phyloP scores from a whole-genome alignment of 2,888 invertebrate species.

The Microplitis deprimator region DNA sequence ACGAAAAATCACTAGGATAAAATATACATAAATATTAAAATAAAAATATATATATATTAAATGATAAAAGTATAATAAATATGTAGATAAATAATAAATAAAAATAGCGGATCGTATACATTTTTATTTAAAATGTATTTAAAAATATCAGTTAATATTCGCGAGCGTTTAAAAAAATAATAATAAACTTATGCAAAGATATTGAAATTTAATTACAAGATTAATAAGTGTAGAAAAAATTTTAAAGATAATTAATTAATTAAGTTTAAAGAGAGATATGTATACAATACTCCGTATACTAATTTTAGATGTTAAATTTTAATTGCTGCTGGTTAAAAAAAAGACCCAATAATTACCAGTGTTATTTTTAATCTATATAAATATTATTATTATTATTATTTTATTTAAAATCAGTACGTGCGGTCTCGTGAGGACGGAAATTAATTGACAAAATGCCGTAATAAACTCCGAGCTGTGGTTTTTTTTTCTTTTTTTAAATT shows the following conservation, averaged over 20 bases:
- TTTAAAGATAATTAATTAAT: neutral
- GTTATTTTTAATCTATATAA: slow-evolving; percentile 23
- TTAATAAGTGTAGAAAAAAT: neutral
- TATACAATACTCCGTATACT: slow-evolving; percentile 69
- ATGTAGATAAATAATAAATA: neutral
- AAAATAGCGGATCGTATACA: neutral
- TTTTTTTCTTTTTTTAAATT: slow-evolving; percentile 17
- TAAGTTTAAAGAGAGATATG: slow-evolving; percentile 36
- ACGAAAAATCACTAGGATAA: neutral
- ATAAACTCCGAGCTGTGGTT: slow-evolving; percentile 48
- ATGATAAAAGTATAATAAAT: neutral
- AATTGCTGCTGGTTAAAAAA: slow-evolving; percentile 37
- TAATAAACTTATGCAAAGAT: neutral
- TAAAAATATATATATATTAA: too few species aligned
- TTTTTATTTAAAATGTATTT: neutral
- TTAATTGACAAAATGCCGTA: slow-evolving; percentile 24
- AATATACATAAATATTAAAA: neutral
- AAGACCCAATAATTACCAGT: slow-evolving; percentile 42
- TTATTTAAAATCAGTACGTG: neutral
- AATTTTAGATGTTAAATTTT: slow-evolving; percentile 61
- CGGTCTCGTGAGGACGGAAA: slow-evolving; percentile 23
- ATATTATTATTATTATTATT: slow-evolving; percentile 17
- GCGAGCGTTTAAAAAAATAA: neutral
- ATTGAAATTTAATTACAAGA: slow-evolving; percentile 6
- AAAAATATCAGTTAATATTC: neutral